Evolutionary conservation across 37 sponge, comb jelly and placozoan genomes (phyloP), one percentile per base, ranked within the genome.

Genomic region (Cladorhizidae sp.): DNA sequence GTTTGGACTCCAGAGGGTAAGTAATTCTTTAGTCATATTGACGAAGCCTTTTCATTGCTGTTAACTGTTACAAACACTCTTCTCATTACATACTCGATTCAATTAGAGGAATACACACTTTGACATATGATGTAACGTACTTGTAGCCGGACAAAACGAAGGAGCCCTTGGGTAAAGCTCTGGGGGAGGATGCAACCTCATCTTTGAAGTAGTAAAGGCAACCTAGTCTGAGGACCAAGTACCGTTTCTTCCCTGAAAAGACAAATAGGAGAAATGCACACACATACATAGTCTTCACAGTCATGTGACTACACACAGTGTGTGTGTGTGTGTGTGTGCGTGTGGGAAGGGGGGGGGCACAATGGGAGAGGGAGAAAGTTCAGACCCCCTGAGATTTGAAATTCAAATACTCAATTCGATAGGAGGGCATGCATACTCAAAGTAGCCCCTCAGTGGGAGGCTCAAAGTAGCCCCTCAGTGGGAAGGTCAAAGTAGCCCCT

Each of bases 151-250:
- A n/a, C 29, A 94, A 71, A 11, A 75, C 51, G 70, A 94, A 88
- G 38, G 54, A 74, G 26, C 95, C 95, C 36, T 94, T 90, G 23
- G 92, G 75, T 18, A 40, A 29, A 0, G 52, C n/a, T n/a, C n/a
- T n/a, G n/a, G n/a, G n/a, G 20, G 62, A 61, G 7, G 62, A 32
- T 36, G 92, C 84, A 3, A 76, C 88, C 68, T 95, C 90, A 64
- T 89, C 89, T 12, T 79, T 78, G 62, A 84, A 92, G 80, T 92
- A 95, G 69, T 95, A 95, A 23, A 85, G 79, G 64, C 93, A 89
- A 21, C 95, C 95, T 6, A 62, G 49, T 28, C 83, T 80, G 63
- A 95, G 71, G 1, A 95, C 76, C 28, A 95, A 72, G 84, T 89
- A 95, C 8, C 95, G 82, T n/a, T 69, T 40, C 37, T 83, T 88